Base-by-base conservation (phyloP, 2,113 vertebrate genomes). In the Sphyrna mokarran region DNA sequence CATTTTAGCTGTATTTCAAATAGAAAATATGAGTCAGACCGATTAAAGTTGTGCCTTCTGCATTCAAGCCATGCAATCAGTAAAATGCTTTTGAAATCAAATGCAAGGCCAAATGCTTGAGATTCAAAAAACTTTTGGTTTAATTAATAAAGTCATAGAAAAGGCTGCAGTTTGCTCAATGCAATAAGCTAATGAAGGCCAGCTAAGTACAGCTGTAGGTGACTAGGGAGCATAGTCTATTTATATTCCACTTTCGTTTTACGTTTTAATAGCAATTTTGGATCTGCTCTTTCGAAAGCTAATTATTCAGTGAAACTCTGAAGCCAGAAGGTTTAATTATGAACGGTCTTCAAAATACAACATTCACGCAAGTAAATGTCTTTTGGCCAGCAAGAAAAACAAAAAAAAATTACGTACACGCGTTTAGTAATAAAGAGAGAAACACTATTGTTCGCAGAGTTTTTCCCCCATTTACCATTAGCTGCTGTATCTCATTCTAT, bases 401-500 rank as follows among this genome's bases (percentile, higher is more conserved):
- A 48, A 95, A 93, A 33, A 54, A 68, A 43, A 8, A 23, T 40
- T 5, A 26, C 7, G n/a, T 63, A 66, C 37, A 63, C 4, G 66
- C 18, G 20, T 83, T 37, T 43, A 40, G 37, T 20, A 83, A 43
- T 20, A 20, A 80, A 83, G 1, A 48, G 14, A 83, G 80, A 37
- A 40, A n/a, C 2, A 37, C n/a, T 7, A 40, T 83, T 33, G 54
- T 93, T 48, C 14, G 66, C 37, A 20, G 61, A 66, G 20, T 37
- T 93, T 66, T 33, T 91, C 37, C 13, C 13, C 14, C 18, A 94
- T 48, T 95, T 48, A 70, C 94, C 69, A 48, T 20, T 96, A 96
- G 9, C 98, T 98, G 11, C 97, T 98, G 97, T 98, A 99, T 96
- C 98, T 98, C 96, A 99, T 98, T 96, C 97, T 97, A 95, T 97